Conservation (phyloP, 2,888 invertebrate species). For the Rhingia campestris region DNA sequence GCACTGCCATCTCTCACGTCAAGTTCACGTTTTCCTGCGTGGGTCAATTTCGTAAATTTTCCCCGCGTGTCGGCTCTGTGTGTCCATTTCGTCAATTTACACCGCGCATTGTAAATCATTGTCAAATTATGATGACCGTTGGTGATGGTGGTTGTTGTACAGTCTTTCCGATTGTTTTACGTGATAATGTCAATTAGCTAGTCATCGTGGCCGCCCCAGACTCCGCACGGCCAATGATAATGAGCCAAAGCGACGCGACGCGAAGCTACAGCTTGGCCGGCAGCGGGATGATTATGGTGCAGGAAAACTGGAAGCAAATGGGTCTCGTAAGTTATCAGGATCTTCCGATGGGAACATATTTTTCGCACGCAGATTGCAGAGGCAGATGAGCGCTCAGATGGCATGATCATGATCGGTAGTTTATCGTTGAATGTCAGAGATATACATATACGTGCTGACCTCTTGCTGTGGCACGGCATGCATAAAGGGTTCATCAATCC, state of each 20-base stretch:
- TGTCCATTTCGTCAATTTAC: constrained; percentile 70
- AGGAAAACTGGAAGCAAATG: constrained; percentile 58
- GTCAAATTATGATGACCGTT: constrained; percentile 72
- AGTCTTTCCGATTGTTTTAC: constrained; percentile 66
- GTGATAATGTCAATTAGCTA: constrained; percentile 73
- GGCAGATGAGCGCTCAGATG: constrained; percentile 10
- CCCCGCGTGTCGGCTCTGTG: constrained; percentile 16
- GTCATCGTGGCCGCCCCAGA: constrained; percentile 59
- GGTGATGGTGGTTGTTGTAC: constrained; percentile 32
- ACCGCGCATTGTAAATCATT: constrained; percentile 71
- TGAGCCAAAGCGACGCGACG: neutral
- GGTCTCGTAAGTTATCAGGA: constrained; percentile 53
- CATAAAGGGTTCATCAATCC: constrained; percentile 37
- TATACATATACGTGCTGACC: constrained; percentile 56
- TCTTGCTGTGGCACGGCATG: constrained; percentile 24
- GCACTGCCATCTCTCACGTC: constrained; percentile 62
- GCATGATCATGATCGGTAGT: constrained; percentile 66
- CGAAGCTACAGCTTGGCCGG: neutral
- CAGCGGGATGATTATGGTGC: neutral
- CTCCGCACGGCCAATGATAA: constrained; percentile 29
- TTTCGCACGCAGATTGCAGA: constrained; percentile 64
- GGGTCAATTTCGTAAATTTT: constrained; percentile 70
- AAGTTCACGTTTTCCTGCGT: constrained; percentile 70
- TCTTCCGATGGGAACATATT: constrained; percentile 38
- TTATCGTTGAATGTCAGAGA: constrained; percentile 41